Base-by-base conservation (phyloP, 2,113 vertebrate species). In the Ochotona curzoniae region DNA sequence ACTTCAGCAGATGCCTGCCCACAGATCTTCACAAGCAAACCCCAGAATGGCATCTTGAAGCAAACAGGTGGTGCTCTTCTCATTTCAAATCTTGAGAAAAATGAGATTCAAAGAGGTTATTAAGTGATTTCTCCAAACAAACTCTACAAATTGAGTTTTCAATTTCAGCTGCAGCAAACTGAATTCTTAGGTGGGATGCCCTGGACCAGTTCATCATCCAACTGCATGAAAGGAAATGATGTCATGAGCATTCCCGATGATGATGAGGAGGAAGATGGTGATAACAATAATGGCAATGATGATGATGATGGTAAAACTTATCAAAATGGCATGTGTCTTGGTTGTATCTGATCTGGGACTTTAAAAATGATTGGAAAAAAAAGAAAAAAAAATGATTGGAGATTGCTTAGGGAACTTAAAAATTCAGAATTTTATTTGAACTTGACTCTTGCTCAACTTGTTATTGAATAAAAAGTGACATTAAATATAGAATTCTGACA, bases 11-110 rank as follows among this genome's bases (percentile, higher is more conserved):
- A 3, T 10, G 6, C 8, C 61, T 74, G 23, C 30, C 49, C 35
- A 76, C 15, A 71, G 83, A 70, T 44, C 35, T 14, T 69, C 54
- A 82, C 15, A 7, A 89, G 79, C 11, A 28, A 28, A 57, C 35
- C n/a, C 44, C 74, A 26, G 0, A 35, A 51, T 12, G 61, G 38
- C 20, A 11, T 85, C 26, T 6, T n/a, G 1, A 76, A 83, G 71
- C 2, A 54, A 47, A 76, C 2, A 54, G 44, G 23, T 6, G 30
- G 38, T 25, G 8, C 28, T 47, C 21, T 28, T 54, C 20, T 75
- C 60, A 61, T 71, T 83, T 91, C 83, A 32, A 32, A 91, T 49
- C 1, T 61, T 13, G 61, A 81, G 70, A 84, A 38, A 94, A 79
- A 35, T 51, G 23, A 71, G 91, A 74, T 60, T 38, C 49, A 60